Conservation (phyloP, 1,140 invertebrate species). For the Pseudachorutes palmiensis region DNA sequence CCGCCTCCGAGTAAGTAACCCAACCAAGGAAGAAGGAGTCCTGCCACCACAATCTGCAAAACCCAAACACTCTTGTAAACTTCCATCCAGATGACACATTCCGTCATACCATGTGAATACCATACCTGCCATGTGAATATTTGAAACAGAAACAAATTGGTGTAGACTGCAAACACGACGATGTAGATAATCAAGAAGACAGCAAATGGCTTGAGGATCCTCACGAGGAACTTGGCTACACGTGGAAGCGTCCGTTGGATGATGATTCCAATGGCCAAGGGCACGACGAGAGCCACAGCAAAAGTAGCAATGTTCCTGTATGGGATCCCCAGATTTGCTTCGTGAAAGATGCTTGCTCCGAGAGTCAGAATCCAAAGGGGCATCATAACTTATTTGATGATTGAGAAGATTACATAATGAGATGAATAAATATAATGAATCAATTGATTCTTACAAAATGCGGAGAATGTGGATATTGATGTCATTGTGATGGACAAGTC, state of each 20-base stretch:
- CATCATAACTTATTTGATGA: slow-evolving; percentile 67
- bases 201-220: slow-evolving; percentile 78
- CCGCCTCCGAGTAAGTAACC: slow-evolving; percentile 71
- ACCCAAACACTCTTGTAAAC: too few relatives aligned
- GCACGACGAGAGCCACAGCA: slow-evolving; percentile 70
- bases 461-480: slow-evolving; percentile 71
- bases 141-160: slow-evolving; percentile 85
- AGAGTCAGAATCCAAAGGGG: slow-evolving; percentile 90
- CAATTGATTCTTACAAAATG: slow-evolving; percentile 57
- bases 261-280: slow-evolving; percentile 67
- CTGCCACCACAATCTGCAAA: slow-evolving; percentile 66
- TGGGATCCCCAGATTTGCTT: slow-evolving; percentile 64
- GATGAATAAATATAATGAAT: slow-evolving; percentile 8
- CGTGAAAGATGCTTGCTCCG: slow-evolving; percentile 68
- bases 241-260: slow-evolving; percentile 61
- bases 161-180: slow-evolving; percentile 80
- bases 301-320: slow-evolving; percentile 68
- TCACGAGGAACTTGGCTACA: slow-evolving; percentile 59
- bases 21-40: slow-evolving; percentile 74
- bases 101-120: too few relatives aligned
- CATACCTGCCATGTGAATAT: slow-evolving; percentile 79
- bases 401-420: slow-evolving; percentile 21
- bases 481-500: slow-evolving; percentile 89
- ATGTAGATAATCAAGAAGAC: slow-evolving; percentile 76
- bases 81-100: too few relatives aligned